Evolutionary conservation across 2,113 vertebrate species (phyloP), one percentile per base, ranked within the genome.

Genomic region (Silurus meridionalis): DNA sequence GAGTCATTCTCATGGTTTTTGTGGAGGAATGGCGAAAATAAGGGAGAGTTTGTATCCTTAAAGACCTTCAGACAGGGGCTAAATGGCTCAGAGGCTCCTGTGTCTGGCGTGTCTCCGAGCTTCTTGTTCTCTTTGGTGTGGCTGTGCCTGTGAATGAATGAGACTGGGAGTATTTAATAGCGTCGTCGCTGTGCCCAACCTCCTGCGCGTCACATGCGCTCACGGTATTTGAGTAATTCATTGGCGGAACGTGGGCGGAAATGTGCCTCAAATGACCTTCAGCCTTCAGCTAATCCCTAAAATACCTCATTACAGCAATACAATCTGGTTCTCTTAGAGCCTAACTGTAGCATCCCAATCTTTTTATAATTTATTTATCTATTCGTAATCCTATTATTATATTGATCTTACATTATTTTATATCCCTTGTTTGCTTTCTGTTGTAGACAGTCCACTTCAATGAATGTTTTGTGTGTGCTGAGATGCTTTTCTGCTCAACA

Each of bases 1-100:
- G 94, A 25, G 96, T 94, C 94, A 95, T 96, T 95, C 92, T 95
- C 96, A 96, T 97, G 84, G 37, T 37, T 25, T 92, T 82, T 88
- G 63, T 21, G 9, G 46, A 37, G 3, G 61, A 82, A 13, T 53
- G 55, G n/a, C 1, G 23, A 61, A 37, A 74, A 82, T 8, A 8
- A 69, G 37, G 0, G 60, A 10, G 66, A 61, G 66, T 57, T 46
- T 52, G 21, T 67, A 61, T 63, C 80, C 72, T n/a, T 21, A n/a
- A 53, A n/a, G 5, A 19, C 7, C 48, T 74, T 74, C 7, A 69
- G 11, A 52, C 53, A 21, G 50, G n/a, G 0, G 72, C 2, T 52
- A 46, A 28, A 57, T 8, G 2, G 19, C 4, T 15, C 21, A 37
- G 25, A 58, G 25, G 28, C 78, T 61, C 57, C 78, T 58, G 77